Conservation (phyloP, 2,113 vertebrate species). For the Poeciliopsis occidentalis region DNA sequence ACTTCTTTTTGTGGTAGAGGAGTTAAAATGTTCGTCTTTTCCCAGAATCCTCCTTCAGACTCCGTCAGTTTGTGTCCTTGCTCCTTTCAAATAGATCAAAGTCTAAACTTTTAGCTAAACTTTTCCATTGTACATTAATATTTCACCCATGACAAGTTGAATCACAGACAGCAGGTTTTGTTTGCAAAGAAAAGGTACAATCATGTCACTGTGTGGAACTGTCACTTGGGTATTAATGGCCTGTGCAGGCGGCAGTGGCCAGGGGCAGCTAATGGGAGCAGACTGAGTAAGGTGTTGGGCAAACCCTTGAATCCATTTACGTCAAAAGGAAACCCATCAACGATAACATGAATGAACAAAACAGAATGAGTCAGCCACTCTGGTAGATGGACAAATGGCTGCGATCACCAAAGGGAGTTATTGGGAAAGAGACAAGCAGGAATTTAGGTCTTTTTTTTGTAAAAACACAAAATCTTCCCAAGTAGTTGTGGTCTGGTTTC, state of each 20-base stretch:
- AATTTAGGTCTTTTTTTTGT: background rate
- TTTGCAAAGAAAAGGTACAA: slow-evolving; percentile 65
- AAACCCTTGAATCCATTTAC: slow-evolving; percentile 64
- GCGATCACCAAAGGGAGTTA: background rate
- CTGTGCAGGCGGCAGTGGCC: slow-evolving; percentile 58
- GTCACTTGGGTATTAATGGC: slow-evolving; percentile 73
- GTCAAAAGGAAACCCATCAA: slow-evolving; percentile 67
- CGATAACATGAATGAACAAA: slow-evolving; percentile 56
- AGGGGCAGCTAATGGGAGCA: slow-evolving; percentile 63
- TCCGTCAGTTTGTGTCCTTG: slow-evolving; percentile 48
- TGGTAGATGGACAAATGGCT: slow-evolving; percentile 1
- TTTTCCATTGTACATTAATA: slow-evolving; percentile 77
- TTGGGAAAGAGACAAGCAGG: background rate
- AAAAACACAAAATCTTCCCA: no score
- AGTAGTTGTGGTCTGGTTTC: no score
- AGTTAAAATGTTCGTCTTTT: background rate
- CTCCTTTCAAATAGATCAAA: slow-evolving; percentile 51
- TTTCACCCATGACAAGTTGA: slow-evolving; percentile 79
- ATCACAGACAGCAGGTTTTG: slow-evolving; percentile 69
- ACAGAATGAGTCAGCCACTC: slow-evolving; percentile 49
- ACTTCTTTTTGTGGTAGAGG: background rate
- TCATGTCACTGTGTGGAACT: slow-evolving; percentile 74
- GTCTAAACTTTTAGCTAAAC: slow-evolving; percentile 60
- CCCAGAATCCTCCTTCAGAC: slow-evolving; percentile 5
- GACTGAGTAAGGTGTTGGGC: slow-evolving; percentile 56